Evolutionary conservation across 2,113 vertebrate genomes (phyloP), one percentile per base, ranked within the genome.

Genomic region (Phylloscopus trochiloides): DNA sequence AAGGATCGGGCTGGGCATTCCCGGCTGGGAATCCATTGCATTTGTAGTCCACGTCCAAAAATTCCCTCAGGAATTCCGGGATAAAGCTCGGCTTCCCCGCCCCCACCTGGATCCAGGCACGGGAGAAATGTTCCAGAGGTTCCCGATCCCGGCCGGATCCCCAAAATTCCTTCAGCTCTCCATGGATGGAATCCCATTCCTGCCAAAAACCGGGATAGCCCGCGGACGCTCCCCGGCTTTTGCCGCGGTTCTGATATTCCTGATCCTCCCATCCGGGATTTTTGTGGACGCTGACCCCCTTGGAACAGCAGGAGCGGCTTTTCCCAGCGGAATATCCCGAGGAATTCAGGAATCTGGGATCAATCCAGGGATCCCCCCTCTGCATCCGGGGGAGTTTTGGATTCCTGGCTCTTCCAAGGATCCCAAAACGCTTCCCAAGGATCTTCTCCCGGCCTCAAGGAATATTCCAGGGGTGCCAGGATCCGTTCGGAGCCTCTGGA

Each of bases 21-120:
- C 70, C 36, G 7, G 15, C 59, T 26, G 65, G 52, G 31, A 47
- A 73, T 42, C n/a, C 3, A 0, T 10, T 51, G n/a, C 19, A 18
- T 38, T 79, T 66, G 92, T 70, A 93, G 92, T 93, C 95, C 95
- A 92, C 34, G 3, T 43, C 85, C 34, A 92, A 94, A 96, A 59
- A 63, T 73, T 22, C 86, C 86, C 78, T 54, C 31, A 17, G 54
- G 6, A 20, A 31, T 40, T 62, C 16, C 1, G 4, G 36, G 54
- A 40, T 34, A 29, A 62, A 1, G 16, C 45, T 52, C 12, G 4
- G 43, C 76, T 26, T 4, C 36, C 75, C 61, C 2, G 9, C 19
- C 45, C 29, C 21, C 28, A 1, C n/a, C 47, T 2, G 12, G n/a
- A 21, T 48, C n/a, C 77, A 10, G 61, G 17, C 51, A 52, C 3